A percentile compares a stretch with the other conserved stretches of the same genome.
phyloP scores from a whole-genome alignment of 2,888 invertebrate species.

The Barypeithes pellucidus region DNA sequence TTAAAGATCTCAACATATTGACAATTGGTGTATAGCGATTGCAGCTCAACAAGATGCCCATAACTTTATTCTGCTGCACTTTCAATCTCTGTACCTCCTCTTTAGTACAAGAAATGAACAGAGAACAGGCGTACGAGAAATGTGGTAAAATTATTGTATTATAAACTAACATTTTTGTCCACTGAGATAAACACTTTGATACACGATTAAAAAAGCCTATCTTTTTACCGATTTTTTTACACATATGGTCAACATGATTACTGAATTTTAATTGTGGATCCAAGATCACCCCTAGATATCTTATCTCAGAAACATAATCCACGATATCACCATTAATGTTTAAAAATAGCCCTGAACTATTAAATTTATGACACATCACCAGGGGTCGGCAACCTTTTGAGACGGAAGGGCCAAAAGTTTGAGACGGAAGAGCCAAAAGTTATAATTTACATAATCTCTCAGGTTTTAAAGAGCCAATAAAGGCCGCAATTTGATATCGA shows the following conservation, averaged over 20 bases:
- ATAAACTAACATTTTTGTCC: slow-evolving; percentile 5
- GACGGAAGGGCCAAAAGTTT: too few relatives aligned
- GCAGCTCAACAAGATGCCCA: not conserved
- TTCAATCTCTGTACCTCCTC: not conserved
- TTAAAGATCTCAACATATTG: not conserved
- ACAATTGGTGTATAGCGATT: not conserved
- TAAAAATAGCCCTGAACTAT: too few relatives aligned
- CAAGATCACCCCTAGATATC: not conserved
- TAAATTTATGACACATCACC: too few relatives aligned
- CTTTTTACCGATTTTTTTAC: slow-evolving; percentile 1
- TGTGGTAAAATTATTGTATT: not conserved
- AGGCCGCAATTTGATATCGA: too few relatives aligned
- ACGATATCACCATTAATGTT: not conserved
- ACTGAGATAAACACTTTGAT: not conserved
- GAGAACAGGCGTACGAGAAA: not conserved
- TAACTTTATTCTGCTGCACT: not conserved
- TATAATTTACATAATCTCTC: too few relatives aligned
- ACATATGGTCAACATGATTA: not conserved
- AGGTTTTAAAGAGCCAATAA: too few relatives aligned
- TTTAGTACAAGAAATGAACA: slow-evolving; percentile 2
- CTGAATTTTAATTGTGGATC: too few relatives aligned
- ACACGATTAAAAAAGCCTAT: not conserved
- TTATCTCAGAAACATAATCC: not conserved
- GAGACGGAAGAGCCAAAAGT: too few relatives aligned
- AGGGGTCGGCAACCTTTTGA: too few relatives aligned